Percentiles rank a stretch among this genome's conserved stretches.
These are phyloP conservation scores for Amazona vittata DNA, from an alignment of 2,113 vertebrate genomes.

Conservation along the genomic window DNA sequence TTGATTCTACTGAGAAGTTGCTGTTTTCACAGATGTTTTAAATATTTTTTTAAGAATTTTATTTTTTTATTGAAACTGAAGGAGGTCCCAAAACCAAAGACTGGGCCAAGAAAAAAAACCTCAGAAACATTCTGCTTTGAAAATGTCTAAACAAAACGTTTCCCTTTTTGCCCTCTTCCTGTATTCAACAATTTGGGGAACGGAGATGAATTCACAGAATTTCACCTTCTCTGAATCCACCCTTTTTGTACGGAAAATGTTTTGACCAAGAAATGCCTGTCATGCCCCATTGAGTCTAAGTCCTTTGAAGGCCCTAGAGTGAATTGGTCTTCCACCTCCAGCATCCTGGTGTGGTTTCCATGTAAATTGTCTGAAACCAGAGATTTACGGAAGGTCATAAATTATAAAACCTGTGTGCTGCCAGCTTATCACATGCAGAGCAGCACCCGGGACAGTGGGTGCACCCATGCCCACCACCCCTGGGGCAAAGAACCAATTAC, in stretches of 20 bases:
- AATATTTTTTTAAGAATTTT: conserved; percentile 51
- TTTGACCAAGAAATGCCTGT: neutral
- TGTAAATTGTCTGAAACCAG: neutral
- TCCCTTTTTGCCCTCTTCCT: neutral
- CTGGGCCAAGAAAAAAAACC: conserved; percentile 22
- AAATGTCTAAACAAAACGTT: neutral
- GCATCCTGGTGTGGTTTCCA: neutral
- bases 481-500: neutral
- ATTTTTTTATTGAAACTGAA: conserved; percentile 58
- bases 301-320: neutral
- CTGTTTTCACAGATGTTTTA: conserved; percentile 68
- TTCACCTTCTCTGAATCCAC: neutral
- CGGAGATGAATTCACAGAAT: conserved; percentile 39
- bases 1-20: conserved; percentile 16
- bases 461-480: neutral
- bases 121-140: conserved; percentile 45
- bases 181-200: neutral
- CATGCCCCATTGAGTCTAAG: neutral
- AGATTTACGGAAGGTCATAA: neutral
- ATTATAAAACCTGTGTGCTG: neutral
- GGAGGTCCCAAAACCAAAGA: conserved; percentile 50
- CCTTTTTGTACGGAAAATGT: neutral
- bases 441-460: neutral
- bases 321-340: neutral
- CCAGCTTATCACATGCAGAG: neutral